phyloP scores from a whole-genome alignment of 1,140 invertebrate species.

The Triops longicaudatus region DNA sequence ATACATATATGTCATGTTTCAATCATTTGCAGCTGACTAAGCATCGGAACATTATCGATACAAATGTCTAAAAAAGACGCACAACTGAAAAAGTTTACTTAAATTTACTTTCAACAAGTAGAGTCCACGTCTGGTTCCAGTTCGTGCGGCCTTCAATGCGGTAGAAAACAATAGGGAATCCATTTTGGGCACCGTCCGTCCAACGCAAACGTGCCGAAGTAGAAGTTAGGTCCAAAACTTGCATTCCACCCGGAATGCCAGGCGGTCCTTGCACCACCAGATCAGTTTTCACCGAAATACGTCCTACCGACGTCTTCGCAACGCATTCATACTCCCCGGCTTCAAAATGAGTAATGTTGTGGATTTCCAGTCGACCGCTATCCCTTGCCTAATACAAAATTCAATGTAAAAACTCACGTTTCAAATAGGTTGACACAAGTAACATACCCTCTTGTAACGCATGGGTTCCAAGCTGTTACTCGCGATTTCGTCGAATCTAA shows the following conservation, averaged over 20 bases:
- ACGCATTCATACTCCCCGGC: constrained; percentile 81
- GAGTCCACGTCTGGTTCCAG: constrained; percentile 73
- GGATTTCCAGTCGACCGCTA: constrained; percentile 61
- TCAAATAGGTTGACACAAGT: neutral
- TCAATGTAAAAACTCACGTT: neutral
- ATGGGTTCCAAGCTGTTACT: neutral
- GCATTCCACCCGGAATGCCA: constrained; percentile 56
- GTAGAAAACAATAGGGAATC: constrained; percentile 63
- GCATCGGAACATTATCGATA: too few relatives aligned
- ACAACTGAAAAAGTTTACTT: constrained; percentile 30
- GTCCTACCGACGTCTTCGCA: constrained; percentile 75
- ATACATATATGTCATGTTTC: too few relatives aligned
- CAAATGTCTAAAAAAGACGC: constrained; percentile 19
- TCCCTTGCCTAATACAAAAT: constrained; percentile 16
- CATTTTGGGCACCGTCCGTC: constrained; percentile 82
- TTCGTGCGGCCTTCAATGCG: constrained; percentile 72
- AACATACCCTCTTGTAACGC: neutral
- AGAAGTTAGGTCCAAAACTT: constrained; percentile 62
- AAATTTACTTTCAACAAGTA: constrained; percentile 52
- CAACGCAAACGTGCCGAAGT: constrained; percentile 70
- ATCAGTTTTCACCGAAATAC: constrained; percentile 58
- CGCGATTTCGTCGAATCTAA: constrained; percentile 38
- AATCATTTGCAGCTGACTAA: too few relatives aligned
- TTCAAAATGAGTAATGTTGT: constrained; percentile 73
- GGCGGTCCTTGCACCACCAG: constrained; percentile 74